A percentile compares a stretch with the other conserved stretches of the same genome.
Conservation (phyloP, 2,797 vertebrate genomes). For the Ptychadena robeensis region DNA sequence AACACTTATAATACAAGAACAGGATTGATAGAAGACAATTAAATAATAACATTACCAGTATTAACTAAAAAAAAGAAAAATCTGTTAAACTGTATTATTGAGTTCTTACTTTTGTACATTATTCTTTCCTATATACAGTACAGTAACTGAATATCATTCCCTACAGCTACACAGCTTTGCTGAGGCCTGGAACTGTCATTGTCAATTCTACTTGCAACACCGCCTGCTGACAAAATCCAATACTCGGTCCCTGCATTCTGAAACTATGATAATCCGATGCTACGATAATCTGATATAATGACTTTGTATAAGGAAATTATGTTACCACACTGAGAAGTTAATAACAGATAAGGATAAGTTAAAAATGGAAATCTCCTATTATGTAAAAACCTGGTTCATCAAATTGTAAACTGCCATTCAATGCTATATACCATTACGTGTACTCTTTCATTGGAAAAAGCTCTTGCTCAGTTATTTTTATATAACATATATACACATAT, state of each 20-base stretch:
- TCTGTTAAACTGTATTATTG: not conserved
- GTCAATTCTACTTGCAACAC: not conserved
- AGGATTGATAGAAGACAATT: no score
- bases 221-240: not conserved
- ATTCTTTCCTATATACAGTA: not conserved
- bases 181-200: not conserved
- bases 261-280: not conserved
- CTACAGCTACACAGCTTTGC: not conserved
- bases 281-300: not conserved
- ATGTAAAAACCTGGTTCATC: not conserved
- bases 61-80: no score
- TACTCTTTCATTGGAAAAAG: conserved; percentile 8
- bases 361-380: not conserved
- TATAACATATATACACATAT: no score
- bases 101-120: not conserved
- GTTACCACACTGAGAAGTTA: not conserved
- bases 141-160: not conserved
- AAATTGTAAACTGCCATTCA: not conserved
- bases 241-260: not conserved
- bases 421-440: not conserved
- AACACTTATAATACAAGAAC: no score
- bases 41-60: no score
- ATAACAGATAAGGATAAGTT: not conserved
- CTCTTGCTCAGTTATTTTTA: no score
- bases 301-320: not conserved